Percentiles rank a stretch among this genome's conserved stretches.
phyloP scores from a whole-genome alignment of 2,113 vertebrate species.

The Calypte anna region DNA sequence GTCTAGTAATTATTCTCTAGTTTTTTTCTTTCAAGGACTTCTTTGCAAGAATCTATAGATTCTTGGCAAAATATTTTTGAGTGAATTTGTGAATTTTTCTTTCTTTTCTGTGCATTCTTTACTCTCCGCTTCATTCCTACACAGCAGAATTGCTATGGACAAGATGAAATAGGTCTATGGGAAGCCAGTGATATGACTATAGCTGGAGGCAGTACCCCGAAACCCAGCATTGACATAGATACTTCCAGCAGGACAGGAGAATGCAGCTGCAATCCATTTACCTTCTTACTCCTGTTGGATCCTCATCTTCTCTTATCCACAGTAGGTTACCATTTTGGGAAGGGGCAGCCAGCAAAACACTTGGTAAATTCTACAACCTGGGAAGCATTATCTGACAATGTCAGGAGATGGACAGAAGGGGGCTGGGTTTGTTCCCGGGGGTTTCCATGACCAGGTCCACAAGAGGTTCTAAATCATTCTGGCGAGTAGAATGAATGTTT shows the following conservation, averaged over 20 bases:
- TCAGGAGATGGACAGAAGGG: neutral
- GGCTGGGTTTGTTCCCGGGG: neutral
- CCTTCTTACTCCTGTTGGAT: neutral
- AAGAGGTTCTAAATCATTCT: neutral
- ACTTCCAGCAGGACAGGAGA: neutral
- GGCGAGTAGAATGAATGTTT: neutral
- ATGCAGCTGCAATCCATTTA: neutral
- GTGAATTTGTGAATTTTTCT: neutral
- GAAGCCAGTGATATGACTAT: neutral
- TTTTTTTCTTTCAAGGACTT: slow-evolving; percentile 14
- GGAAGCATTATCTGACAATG: neutral
- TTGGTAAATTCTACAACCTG: neutral
- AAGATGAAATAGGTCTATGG: neutral
- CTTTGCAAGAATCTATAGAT: neutral
- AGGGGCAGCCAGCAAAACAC: neutral
- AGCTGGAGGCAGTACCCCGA: neutral
- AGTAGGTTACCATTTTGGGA: neutral
- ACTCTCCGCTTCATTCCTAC: neutral
- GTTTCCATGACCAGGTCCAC: neutral
- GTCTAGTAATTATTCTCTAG: neutral
- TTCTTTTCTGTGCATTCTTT: neutral
- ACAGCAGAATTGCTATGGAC: no score
- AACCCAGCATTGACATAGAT: accelerated
- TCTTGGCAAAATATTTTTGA: slow-evolving; percentile 1
- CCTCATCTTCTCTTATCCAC: neutral